phyloP scores from a whole-genome alignment of 2,888 invertebrate species.

The Tetranychus truncatus region DNA sequence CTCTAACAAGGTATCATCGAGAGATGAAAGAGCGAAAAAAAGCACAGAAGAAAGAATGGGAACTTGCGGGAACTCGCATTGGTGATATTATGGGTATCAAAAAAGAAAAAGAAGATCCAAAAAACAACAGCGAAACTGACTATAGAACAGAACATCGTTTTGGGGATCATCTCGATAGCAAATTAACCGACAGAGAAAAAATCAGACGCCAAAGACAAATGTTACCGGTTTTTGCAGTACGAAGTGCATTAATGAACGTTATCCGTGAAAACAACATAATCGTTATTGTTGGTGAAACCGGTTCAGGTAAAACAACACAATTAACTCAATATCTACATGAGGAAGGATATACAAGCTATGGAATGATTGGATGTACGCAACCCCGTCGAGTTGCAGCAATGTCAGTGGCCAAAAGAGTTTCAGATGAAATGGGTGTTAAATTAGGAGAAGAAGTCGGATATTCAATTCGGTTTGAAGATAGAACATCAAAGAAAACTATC shows the following conservation, averaged over 20 bases:
- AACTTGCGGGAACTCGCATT: conserved; percentile 81
- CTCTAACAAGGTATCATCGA: conserved; percentile 66
- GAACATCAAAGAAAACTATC: conserved; percentile 64
- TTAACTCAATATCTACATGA: conserved; percentile 86
- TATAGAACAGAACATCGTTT: conserved; percentile 88
- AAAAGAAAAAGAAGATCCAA: conserved; percentile 46
- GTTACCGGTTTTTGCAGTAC: conserved; percentile 82
- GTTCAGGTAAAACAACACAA: conserved; percentile 94
- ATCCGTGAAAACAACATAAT: conserved; percentile 82
- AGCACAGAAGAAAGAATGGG: conserved; percentile 98
- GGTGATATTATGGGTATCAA: conserved; percentile 91
- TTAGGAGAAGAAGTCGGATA: conserved; percentile 87
- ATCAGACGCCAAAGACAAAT: conserved; percentile 70
- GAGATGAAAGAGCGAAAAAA: conserved; percentile 92
- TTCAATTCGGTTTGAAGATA: conserved; percentile 98
- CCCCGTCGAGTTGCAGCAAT: conserved; percentile 90
- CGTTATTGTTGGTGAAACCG: conserved; percentile 84
- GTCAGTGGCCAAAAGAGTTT: conserved; percentile 96
- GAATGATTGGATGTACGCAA: conserved; percentile 94
- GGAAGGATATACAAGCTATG: conserved; percentile 76
- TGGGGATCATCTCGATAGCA: conserved; percentile 70
- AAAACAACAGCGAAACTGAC: conserved; percentile 50
- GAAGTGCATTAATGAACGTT: conserved; percentile 74
- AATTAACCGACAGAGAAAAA: conserved; percentile 18
- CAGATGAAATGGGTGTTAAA: conserved; percentile 84